phyloP scores from a whole-genome alignment of 1,140 invertebrate genomes.

The Hermatobates lingyangjiaoensis region DNA sequence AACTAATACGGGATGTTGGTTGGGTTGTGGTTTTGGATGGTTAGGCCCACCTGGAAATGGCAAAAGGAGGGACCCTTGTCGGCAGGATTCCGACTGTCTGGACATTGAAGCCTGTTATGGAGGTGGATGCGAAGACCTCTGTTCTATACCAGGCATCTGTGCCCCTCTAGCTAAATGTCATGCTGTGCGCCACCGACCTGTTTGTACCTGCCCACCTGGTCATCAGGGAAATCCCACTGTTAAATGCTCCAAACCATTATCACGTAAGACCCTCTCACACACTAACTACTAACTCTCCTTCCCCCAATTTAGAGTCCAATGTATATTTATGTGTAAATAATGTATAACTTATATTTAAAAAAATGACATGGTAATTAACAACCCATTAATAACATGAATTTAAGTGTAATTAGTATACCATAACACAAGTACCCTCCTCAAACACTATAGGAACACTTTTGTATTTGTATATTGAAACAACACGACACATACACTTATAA shows the following conservation, averaged over 20 bases:
- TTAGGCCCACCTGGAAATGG: too few relatives aligned
- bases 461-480: too few relatives aligned
- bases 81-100: slow-evolving; percentile 52
- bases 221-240: slow-evolving; percentile 55
- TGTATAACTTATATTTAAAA: not conserved
- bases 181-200: slow-evolving; percentile 50
- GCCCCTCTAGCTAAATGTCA: slow-evolving; percentile 45
- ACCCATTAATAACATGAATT: not conserved
- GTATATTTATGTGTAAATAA: too few relatives aligned
- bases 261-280: slow-evolving; percentile 40
- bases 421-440: too few relatives aligned
- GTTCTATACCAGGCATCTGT: slow-evolving; percentile 51
- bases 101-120: slow-evolving; percentile 53
- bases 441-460: too few relatives aligned
- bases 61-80: slow-evolving; percentile 46
- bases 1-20: not conserved
- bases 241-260: slow-evolving; percentile 44
- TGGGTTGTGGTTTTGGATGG: not conserved
- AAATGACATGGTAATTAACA: not conserved
- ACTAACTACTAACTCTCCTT: too few relatives aligned
- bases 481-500: too few relatives aligned
- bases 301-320: too few relatives aligned
- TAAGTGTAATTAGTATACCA: too few relatives aligned
- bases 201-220: slow-evolving; percentile 51
- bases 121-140: slow-evolving; percentile 50